Conservation (phyloP, 2,797 vertebrate genomes). For the Vespertilio murinus region DNA sequence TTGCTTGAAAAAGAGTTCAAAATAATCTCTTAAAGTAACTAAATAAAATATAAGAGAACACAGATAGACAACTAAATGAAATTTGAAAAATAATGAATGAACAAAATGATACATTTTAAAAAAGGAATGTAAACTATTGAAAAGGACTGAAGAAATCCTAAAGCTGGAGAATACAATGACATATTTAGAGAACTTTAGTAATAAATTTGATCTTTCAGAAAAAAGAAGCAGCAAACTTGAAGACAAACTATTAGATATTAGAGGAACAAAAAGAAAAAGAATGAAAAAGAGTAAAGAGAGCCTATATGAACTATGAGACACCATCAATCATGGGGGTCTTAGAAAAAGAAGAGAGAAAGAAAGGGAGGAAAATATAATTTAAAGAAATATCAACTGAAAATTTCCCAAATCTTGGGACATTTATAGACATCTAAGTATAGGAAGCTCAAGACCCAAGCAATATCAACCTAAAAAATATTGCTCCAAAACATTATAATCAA, state of each 20-base stretch:
- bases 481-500: background rate
- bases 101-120: background rate
- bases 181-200: background rate
- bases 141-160: background rate
- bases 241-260: background rate
- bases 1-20: background rate
- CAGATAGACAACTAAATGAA: background rate
- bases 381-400: background rate
- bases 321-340: background rate
- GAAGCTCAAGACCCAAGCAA: background rate
- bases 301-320: background rate
- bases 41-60: background rate
- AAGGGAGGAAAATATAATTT: background rate
- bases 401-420: background rate
- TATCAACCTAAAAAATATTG: background rate
- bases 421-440: background rate
- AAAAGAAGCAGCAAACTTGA: background rate
- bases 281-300: background rate
- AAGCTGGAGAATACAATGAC: background rate
- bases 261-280: background rate
- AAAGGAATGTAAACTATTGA: background rate
- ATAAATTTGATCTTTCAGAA: background rate
- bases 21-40: background rate
- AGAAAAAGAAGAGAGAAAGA: background rate
- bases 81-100: background rate